These are phyloP conservation scores for Pangasius macronema DNA, from an alignment of 2,797 vertebrate species.

Conservation along the genomic window DNA sequence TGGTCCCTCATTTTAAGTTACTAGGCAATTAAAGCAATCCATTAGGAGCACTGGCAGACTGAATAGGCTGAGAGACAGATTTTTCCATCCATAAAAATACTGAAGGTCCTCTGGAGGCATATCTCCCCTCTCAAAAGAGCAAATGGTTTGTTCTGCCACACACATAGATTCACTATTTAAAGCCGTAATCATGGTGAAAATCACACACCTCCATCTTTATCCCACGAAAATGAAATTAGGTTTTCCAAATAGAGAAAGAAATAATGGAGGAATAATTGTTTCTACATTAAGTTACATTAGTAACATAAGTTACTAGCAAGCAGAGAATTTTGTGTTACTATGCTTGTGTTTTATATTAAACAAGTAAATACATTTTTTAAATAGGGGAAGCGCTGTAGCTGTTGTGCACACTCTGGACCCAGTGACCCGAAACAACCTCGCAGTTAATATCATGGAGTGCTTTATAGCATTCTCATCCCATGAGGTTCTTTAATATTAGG, in stretches of 20 bases:
- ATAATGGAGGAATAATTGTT: neutral
- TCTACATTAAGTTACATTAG: neutral
- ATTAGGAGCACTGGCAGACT: slow-evolving; percentile 5
- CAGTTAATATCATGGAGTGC: slow-evolving; percentile 1
- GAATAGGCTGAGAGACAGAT: slow-evolving; percentile 14
- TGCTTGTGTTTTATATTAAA: neutral
- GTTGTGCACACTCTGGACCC: neutral
- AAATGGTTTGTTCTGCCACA: slow-evolving; percentile 20
- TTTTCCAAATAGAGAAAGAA: neutral
- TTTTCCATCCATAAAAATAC: slow-evolving; percentile 27
- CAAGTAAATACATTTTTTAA: neutral
- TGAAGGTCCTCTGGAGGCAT: slow-evolving; percentile 3
- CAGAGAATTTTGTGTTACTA: neutral
- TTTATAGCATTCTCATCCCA: neutral
- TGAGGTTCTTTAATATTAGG: neutral
- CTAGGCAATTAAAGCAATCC: slow-evolving; percentile 28
- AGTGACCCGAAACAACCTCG: neutral
- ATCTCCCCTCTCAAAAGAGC: neutral
- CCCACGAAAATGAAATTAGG: neutral
- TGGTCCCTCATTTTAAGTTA: slow-evolving; percentile 13
- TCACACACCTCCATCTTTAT: neutral
- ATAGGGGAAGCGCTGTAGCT: neutral
- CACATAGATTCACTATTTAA: slow-evolving; percentile 5
- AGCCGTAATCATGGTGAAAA: neutral
- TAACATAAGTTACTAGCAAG: too few species aligned